Evolutionary conservation across 2,888 invertebrate species (phyloP).

Genomic region (Thera obeliscata): DNA sequence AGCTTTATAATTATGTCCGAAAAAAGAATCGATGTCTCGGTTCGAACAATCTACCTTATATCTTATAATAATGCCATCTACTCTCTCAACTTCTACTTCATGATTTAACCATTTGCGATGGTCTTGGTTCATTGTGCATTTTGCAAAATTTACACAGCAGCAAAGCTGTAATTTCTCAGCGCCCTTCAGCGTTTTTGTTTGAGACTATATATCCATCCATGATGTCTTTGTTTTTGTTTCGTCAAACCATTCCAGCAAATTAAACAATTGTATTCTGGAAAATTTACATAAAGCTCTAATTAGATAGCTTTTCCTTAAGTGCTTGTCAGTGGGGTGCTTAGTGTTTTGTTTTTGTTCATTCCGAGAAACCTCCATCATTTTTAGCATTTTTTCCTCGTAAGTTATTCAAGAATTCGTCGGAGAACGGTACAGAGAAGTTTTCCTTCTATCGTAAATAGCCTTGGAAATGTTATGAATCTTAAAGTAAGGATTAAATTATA

Average conservation of each 20-base stretch:
- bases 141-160: slow-evolving; percentile 24
- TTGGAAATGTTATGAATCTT: slow-evolving; percentile 24
- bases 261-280: slow-evolving; percentile 57
- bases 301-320: slow-evolving; percentile 50
- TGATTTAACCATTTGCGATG: slow-evolving; percentile 17
- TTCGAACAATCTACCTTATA: slow-evolving; percentile 32
- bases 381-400: slow-evolving; percentile 2
- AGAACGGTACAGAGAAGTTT: slow-evolving; percentile 7
- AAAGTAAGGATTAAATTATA: slow-evolving; percentile 27
- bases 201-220: not conserved
- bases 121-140: slow-evolving; percentile 13
- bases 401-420: slow-evolving; percentile 1
- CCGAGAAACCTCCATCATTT: slow-evolving; percentile 10
- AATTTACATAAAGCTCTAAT: slow-evolving; percentile 61
- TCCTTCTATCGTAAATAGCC: slow-evolving; percentile 21
- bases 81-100: slow-evolving; percentile 27
- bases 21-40: slow-evolving; percentile 47
- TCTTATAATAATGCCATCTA: slow-evolving; percentile 38
- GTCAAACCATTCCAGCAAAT: slow-evolving; percentile 45
- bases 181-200: slow-evolving; percentile 5
- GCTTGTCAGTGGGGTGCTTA: slow-evolving; percentile 14
- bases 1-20: not conserved
- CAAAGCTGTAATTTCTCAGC: not conserved
- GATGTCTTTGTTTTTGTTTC: slow-evolving; percentile 11
- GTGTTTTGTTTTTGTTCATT: slow-evolving; percentile 19